Conservation (phyloP, 2,797 vertebrate species). For the Schizothorax lantsangensis region DNA sequence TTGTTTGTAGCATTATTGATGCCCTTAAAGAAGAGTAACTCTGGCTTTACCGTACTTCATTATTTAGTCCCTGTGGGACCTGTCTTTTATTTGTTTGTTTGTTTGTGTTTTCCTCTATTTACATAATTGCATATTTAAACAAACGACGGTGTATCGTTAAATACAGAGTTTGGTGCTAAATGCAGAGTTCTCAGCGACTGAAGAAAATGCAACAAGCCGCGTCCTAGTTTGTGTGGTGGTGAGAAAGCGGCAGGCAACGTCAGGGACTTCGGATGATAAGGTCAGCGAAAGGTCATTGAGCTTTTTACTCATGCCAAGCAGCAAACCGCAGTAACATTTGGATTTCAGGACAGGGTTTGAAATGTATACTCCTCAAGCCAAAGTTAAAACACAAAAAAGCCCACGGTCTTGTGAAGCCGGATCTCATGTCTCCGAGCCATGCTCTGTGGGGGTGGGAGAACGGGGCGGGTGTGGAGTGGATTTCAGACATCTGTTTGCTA, state of each 20-base stretch:
- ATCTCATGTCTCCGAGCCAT: conserved; percentile 55
- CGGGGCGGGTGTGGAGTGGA: conserved; percentile 62
- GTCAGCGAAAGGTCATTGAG: conserved; percentile 66
- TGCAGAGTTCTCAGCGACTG: conserved; percentile 62
- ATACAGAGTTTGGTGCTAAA: conserved; percentile 77
- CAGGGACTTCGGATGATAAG: conserved; percentile 45
- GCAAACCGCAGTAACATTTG: conserved; percentile 68
- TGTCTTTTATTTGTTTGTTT: conserved; percentile 62
- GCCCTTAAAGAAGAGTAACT: conserved; percentile 64
- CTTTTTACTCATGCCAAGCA: conserved; percentile 67
- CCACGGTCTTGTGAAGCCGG: conserved; percentile 53
- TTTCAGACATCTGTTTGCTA: conserved; percentile 76
- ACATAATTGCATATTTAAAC: conserved; percentile 73
- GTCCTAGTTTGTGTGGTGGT: neutral
- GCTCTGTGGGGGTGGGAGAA: conserved; percentile 47
- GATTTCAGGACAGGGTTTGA: conserved; percentile 71
- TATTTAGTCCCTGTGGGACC: conserved; percentile 90
- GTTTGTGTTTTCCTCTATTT: conserved; percentile 72
- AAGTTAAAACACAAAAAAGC: conserved; percentile 67
- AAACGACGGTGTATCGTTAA: conserved; percentile 63
- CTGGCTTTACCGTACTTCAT: conserved; percentile 65
- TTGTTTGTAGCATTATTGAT: conserved; percentile 71
- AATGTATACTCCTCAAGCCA: conserved; percentile 74
- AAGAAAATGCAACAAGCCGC: conserved; percentile 4
- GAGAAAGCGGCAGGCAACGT: conserved; percentile 57